Evolutionary conservation across 2,888 invertebrate species (phyloP), one percentile per base, ranked within the genome.

Genomic region (Perdita meconis): DNA sequence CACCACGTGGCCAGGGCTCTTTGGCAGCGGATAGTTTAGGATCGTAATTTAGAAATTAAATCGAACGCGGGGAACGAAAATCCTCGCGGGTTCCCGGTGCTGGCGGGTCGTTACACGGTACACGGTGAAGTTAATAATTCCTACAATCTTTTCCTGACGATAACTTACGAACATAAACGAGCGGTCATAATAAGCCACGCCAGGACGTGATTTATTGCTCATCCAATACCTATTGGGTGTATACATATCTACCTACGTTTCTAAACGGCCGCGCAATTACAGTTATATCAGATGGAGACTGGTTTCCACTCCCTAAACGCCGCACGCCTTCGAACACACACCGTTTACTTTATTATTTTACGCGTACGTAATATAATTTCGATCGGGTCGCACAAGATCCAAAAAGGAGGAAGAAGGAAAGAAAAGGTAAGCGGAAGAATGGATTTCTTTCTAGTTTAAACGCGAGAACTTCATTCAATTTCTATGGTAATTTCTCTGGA

Each of bases 241-340:
- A 67, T n/a, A n/a, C n/a, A n/a, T 67, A 66, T 76, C 72, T 70
- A 59, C 70, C 77, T 82, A 82, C 79, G 81, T 75, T 73, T 70
- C 82, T 84, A 84, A 83, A 83, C 65, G 77, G 64, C 74, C 36
- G 71, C 70, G 67, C 79, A 79, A 82, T 82, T 82, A 84, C 83
- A 80, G 80, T 82, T 84, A 84, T 77, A 84, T 75, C 85, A 82
- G 74, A 84, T 79, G 69, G 69, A 82, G 80, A 73, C 74, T 84
- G 80, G 77, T 82, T 84, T 82, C 82, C 82, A 84, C 77, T 80
- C 77, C 74, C 80, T 72, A 77, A 80, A 77, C 77, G 51, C 47
- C 61, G 50, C 66, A 47, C 66, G 59, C 69, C 80, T 80, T 76
- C 38, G 51, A 71, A 60, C 59, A 36, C 59, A 36, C 53, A 38